A percentile compares a stretch with the other conserved stretches of the same genome.
phyloP scores from a whole-genome alignment of 2,888 invertebrate species.

The Thalpophila matura region DNA sequence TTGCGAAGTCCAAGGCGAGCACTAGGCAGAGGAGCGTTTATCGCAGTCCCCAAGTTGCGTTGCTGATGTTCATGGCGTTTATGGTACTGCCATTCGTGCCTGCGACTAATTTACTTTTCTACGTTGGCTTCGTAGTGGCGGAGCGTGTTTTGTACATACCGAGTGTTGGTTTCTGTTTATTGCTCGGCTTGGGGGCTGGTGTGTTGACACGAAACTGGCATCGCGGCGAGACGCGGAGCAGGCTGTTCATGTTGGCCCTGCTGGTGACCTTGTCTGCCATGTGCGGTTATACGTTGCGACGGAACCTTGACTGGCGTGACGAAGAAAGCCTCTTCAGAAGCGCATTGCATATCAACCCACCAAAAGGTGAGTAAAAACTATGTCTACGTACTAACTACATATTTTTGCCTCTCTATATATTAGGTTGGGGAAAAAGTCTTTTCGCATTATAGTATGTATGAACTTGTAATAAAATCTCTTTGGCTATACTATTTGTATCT shows the following conservation, averaged over 20 bases:
- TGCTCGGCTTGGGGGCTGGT: constrained; percentile 94
- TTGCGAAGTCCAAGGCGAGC: constrained; percentile 75
- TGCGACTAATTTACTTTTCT: constrained; percentile 98
- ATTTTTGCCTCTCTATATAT: no score
- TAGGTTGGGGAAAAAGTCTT: no score
- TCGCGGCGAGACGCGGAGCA: constrained; percentile 81
- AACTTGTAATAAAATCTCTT: no score
- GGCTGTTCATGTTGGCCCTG: constrained; percentile 85
- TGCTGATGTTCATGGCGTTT: constrained; percentile 93
- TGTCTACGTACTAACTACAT: constrained; percentile 4
- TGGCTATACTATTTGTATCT: no score
- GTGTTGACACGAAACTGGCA: constrained; percentile 85
- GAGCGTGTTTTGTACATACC: constrained; percentile 99
- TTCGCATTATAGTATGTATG: no score
- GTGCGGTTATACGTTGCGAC: constrained; percentile 94
- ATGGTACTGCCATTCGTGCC: constrained; percentile 98
- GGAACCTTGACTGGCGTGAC: constrained; percentile 97
- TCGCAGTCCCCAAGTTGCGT: constrained; percentile 84
- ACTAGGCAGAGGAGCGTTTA: constrained; percentile 76
- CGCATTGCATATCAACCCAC: constrained; percentile 97
- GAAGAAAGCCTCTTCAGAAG: constrained; percentile 98
- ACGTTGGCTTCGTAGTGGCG: constrained; percentile 99
- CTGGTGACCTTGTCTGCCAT: constrained; percentile 92
- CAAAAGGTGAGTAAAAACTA: constrained; percentile 95
- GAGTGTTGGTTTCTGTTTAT: constrained; percentile 98